Base-by-base conservation (phyloP, 1,140 invertebrate genomes). In the Euborellia annulipes region DNA sequence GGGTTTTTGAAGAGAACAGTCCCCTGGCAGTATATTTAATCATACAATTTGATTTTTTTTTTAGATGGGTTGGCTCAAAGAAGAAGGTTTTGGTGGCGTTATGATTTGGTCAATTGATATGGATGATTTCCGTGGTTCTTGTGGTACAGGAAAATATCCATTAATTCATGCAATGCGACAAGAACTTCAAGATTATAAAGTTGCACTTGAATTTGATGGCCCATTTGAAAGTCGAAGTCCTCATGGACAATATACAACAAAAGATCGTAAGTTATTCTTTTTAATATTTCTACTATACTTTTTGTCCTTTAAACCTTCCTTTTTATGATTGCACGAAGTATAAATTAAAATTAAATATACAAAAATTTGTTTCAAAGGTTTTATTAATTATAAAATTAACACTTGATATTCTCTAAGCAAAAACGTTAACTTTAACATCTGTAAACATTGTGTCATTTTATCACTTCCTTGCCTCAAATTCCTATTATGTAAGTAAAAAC, bases 21-120 rank as follows among this genome's bases (percentile, higher is more conserved):
- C 21, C 11, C n/a, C 3, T n/a, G n/a, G n/a, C n/a, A n/a, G n/a
- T n/a, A n/a, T n/a, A n/a, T n/a, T n/a, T n/a, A n/a, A n/a, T n/a
- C n/a, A 20, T 20, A n/a, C 19, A 38, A 38, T 20, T 38, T 38
- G 14, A 21, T 39, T 6, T 1, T 13, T 17, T 47, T 41, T 62
- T 21, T 54, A 96, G 89, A 87, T 89, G 72, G 77, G 81, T 39
- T 98, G 90, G 88, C 67, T 96, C 36, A 91, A 88, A 58, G 82
- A 91, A 57, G 81, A 90, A 70, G 85, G 85, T 11, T 90, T 93
- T 54, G 90, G 90, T 39, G 94, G 94, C 19, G 87, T 93, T 13
- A 96, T 97, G 89, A 83, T 97, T 11, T 97, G 92, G 91, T 91
- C 88, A 1, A 73, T 92, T 11, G 90, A 94, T 57, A 88, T 93